phyloP scores from a whole-genome alignment of 2,797 vertebrate species.

The Nannoperca australis region DNA sequence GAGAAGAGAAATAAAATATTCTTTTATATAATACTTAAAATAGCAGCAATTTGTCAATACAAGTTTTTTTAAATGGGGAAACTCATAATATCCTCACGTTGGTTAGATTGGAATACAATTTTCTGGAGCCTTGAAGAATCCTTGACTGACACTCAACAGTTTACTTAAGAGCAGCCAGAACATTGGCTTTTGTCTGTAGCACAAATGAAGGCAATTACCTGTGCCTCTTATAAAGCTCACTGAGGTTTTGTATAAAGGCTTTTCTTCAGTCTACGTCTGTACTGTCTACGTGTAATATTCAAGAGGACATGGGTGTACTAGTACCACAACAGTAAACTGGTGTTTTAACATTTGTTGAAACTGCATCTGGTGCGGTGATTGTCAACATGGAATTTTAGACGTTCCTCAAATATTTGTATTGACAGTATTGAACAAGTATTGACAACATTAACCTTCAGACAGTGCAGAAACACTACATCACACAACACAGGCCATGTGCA shows the following conservation, averaged over 20 bases:
- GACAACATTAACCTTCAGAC: background rate
- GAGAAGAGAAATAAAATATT: background rate
- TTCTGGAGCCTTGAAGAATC: conserved; percentile 73
- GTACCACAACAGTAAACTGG: background rate
- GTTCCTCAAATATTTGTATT: background rate
- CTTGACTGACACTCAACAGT: conserved; percentile 75
- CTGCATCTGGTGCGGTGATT: background rate
- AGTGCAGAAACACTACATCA: background rate
- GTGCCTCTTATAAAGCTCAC: conserved; percentile 55
- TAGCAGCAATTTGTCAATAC: conserved; percentile 32
- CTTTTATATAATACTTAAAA: conserved; percentile 8
- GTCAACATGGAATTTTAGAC: background rate
- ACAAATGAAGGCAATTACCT: conserved; percentile 75
- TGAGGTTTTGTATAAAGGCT: background rate
- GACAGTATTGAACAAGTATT: background rate
- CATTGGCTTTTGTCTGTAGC: conserved; percentile 78
- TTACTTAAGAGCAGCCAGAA: conserved; percentile 76
- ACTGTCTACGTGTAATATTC: background rate
- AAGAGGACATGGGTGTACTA: background rate
- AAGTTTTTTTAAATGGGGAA: conserved; percentile 18
- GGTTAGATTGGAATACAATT: conserved; percentile 65
- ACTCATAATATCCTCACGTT: conserved; percentile 61
- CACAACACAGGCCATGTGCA: background rate
- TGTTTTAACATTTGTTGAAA: background rate
- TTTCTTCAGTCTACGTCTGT: background rate